Evolutionary conservation across 2,797 vertebrate species (phyloP), one percentile per base, ranked within the genome.

Genomic region (Acipenser ruthenus): DNA sequence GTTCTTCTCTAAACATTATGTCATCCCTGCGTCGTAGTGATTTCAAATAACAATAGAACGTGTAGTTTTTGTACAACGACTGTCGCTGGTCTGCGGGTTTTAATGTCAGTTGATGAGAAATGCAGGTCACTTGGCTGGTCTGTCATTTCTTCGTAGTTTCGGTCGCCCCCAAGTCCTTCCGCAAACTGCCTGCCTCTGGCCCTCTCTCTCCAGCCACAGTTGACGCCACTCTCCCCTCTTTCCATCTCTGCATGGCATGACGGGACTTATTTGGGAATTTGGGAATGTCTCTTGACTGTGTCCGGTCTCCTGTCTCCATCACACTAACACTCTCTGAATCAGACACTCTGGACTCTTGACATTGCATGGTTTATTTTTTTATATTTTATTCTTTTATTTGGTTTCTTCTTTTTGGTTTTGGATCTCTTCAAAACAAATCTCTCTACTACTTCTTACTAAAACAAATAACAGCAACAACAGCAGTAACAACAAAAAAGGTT

Each of bases 401-500:
- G 37, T 67, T 23, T 62, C 23, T 13, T 23, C 1, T 76, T 75
- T 10, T 75, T 18, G 15, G 67, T 59, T 74, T 79, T 70, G 71
- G 62, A 68, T 77, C 78, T 52, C 10, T 37, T 37, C 23, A 37
- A 37, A 37, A 37, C 23, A 37, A 37, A 37, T 37, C 23, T 72
- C 74, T 76, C 13, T 9, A 2, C n/a, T 83, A 77, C 79, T 78
- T 82, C 77, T n/a, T 71, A 82, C 80, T 82, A 82, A 85, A 86
- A 83, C 68, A 50, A 85, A 78, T 59, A 66, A 53, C 63, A 67
- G 63, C 61, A 76, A 77, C 60, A 69, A 61, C 74, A 71, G 68
- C 64, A 70, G 67, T 72, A 66, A 62, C 61, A 56, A 52, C 83
- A 64, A 58, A 78, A 76, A 18, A 18, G 50, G 50, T 71, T 76